Conservation (phyloP, 2,797 vertebrate species). For the Hydrocynus forskahlii region DNA sequence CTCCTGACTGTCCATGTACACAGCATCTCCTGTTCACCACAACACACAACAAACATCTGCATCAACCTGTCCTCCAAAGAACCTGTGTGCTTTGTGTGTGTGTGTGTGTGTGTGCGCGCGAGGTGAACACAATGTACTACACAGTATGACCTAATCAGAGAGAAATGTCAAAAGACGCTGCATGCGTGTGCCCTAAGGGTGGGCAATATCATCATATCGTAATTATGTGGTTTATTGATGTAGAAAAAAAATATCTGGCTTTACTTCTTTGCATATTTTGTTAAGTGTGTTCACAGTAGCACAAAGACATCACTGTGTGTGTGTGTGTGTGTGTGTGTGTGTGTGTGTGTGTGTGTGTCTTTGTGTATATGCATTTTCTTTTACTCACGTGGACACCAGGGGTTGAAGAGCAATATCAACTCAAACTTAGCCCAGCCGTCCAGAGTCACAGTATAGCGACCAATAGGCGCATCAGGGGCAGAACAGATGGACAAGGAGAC, state of each 20-base stretch:
- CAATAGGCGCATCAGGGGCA: constrained; percentile 83
- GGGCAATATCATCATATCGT: neutral
- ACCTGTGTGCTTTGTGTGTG: neutral
- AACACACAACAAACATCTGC: neutral
- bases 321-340: neutral
- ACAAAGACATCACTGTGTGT: constrained; percentile 3
- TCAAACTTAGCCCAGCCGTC: constrained; percentile 67
- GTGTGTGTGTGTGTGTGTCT: neutral
- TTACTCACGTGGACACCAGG: constrained; percentile 87
- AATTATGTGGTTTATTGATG: no score
- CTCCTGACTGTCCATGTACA: constrained; percentile 82
- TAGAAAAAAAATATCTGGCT: no score
- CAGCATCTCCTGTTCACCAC: constrained; percentile 80
- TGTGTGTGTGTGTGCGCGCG: no score
- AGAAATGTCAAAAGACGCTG: neutral
- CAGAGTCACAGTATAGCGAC: constrained; percentile 83
- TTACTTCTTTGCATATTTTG: neutral
- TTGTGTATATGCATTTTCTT: neutral
- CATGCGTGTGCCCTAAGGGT: neutral
- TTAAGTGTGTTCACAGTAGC: neutral
- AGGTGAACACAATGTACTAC: neutral
- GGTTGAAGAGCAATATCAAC: constrained; percentile 92
- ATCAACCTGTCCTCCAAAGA: neutral
- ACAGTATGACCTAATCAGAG: constrained; percentile 29
- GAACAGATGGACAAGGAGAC: constrained; percentile 82